phyloP scores from a whole-genome alignment of 30 jellyfish, hydroid and myxozoan genomes.

The Hydra vulgaris region DNA sequence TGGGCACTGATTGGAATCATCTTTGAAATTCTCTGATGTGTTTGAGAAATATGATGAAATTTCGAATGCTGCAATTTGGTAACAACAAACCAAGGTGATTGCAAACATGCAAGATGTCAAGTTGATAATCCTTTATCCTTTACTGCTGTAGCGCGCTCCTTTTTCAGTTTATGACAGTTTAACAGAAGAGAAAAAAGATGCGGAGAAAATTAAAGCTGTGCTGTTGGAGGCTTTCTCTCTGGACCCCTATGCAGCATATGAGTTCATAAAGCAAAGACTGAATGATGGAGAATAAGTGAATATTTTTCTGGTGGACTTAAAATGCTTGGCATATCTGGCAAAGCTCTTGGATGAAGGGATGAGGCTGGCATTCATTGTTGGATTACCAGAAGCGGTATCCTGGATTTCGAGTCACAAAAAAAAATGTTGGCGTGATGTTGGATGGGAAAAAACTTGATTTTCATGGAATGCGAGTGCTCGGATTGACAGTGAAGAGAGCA shows the following conservation, averaged over 20 bases:
- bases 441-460: background rate
- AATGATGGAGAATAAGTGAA: background rate
- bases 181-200: background rate
- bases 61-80: background rate
- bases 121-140: background rate
- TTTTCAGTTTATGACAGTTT: background rate
- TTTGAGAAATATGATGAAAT: background rate
- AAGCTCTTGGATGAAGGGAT: background rate
- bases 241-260: no score
- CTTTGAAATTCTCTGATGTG: background rate
- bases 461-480: background rate
- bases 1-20: background rate
- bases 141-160: background rate
- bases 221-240: no score
- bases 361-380: background rate
- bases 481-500: background rate
- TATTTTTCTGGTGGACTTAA: background rate
- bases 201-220: no score
- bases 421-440: background rate
- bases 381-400: background rate
- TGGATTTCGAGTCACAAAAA: background rate
- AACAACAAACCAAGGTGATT: background rate
- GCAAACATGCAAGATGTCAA: background rate
- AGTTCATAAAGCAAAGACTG: background rate
- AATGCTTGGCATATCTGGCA: background rate